Base-by-base conservation (phyloP, 2,113 vertebrate species). In the Rhea pennata region DNA sequence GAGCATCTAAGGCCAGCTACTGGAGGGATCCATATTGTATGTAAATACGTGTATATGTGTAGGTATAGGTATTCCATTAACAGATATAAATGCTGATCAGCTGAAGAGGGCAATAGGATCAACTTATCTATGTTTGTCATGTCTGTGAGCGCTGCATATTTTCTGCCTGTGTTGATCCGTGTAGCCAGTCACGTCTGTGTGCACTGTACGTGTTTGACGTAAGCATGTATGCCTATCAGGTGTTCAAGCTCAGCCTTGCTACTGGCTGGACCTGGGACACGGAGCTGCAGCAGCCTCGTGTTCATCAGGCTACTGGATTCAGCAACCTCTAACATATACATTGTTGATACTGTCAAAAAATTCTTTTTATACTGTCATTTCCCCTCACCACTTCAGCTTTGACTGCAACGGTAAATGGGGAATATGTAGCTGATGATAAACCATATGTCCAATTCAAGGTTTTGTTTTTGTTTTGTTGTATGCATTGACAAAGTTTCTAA, bases 311-410 rank as follows among this genome's bases (percentile, higher is more conserved):
- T 77, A 53, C 33, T 44, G 50, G 9, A 88, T 79, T 93, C 39
- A 66, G 62, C 20, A 92, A 10, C 15, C 48, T 90, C 27, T 76
- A 83, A 73, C 44, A 83, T 8, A 88, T 87, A 22, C 9, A 53
- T 14, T 70, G 54, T 7, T 73, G 40, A 85, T 80, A n/a, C 14
- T 79, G 36, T 85, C 77, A 81, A 77, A 88, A 80, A 1, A 3
- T 10, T 15, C 3, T 1, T 75, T 84, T 92, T 44, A 56, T 42
- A 22, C 7, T 62, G 0, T 0, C 26, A 73, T 31, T 3, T 65
- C 6, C 13, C 12, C 6, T 87, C 7, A 31, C 31, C 51, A 40
- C 10, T 11, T 78, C n/a, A 76, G 19, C 93, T 92, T 71, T 64
- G 17, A 77, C 12, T 80, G 21, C 46, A 88, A 54, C n/a, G 6